Evolutionary conservation across 2,888 invertebrate species (phyloP), one percentile per base, ranked within the genome.

Genomic region (Pyralis farinalis): DNA sequence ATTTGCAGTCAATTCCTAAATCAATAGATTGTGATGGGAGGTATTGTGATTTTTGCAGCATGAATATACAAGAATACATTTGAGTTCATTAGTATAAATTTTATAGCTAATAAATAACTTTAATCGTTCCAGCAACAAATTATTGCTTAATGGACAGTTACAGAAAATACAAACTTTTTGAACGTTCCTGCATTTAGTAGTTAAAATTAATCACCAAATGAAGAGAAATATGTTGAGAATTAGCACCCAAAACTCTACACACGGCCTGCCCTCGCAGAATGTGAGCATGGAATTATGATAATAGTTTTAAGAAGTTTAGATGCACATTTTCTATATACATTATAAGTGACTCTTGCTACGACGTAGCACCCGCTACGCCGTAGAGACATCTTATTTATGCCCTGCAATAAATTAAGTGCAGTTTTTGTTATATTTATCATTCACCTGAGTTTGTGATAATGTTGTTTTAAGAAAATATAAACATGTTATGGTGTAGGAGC

Each of bases 271-370:
- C 65, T 78, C 74, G 79, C 82, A 82, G 70, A 79, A 79, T 80
- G 75, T 64, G 71, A 77, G 73, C 67, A 63, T 73, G 72, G 69
- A 85, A 77, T 85, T 85, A 85, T 85, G 78, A 78, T 79, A 80
- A 78, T 84, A 85, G 81, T 82, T 83, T 79, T 67, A 81, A 80
- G 79, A 71, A 79, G 74, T 83, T 79, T 78, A 79, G 77, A 75
- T 73, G 70, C 70, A 68, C 72, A 80, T 76, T 79, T 79, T 71
- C 66, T 64, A 66, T 64, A 68, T 58, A 64, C 71, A 4, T 71
- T 70, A 67, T 70, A 59, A 71, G 62, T 63, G 58, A 54, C 38
- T 58, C 62, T 63, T 61, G 66, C 72, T 75, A 73, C 72, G 68
- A 52, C 57, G 56, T 57, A 57, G 59, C 34, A 56, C 55, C 55